Conservation (phyloP, 2,797 vertebrate genomes). For the Melanotaenia nigrans region DNA sequence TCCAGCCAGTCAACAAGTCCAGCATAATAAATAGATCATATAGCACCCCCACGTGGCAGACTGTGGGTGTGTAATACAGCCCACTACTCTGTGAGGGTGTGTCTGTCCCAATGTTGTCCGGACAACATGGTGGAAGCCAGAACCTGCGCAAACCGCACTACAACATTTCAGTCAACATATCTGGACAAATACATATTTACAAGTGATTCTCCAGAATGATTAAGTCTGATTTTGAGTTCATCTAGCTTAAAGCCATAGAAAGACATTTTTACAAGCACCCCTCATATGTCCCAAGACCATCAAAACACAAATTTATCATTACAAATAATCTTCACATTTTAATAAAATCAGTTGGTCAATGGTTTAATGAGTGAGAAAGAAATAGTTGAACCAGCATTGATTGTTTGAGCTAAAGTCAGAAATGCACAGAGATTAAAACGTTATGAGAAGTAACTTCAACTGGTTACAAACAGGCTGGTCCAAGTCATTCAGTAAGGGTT, state of each 20-base stretch:
- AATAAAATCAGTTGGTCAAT: conserved; percentile 67
- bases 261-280: conserved; percentile 28
- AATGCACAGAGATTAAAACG: conserved; percentile 68
- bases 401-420: conserved; percentile 48
- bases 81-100: conserved; percentile 30
- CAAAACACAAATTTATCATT: conserved; percentile 52
- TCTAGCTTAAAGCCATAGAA: conserved; percentile 36
- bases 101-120: conserved; percentile 52
- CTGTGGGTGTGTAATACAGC: conserved; percentile 19
- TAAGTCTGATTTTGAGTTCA: conserved; percentile 29
- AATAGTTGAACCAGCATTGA: conserved; percentile 49
- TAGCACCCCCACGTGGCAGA: conserved; percentile 66
- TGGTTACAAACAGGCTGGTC: conserved; percentile 51
- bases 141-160: conserved; percentile 66
- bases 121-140: conserved; percentile 51
- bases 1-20: conserved; percentile 43
- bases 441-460: conserved; percentile 37
- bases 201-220: conserved; percentile 39
- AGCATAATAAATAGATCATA: conserved; percentile 44
- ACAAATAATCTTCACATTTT: conserved; percentile 56
- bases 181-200: conserved; percentile 70
- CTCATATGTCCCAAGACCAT: conserved; percentile 35
- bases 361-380: conserved; percentile 48
- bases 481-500: conserved; percentile 27
- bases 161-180: conserved; percentile 52